A percentile compares a stretch with the other conserved stretches of the same genome.
phyloP scores from a whole-genome alignment of 2,888 invertebrate species.

The Drosophila hamatofila region DNA sequence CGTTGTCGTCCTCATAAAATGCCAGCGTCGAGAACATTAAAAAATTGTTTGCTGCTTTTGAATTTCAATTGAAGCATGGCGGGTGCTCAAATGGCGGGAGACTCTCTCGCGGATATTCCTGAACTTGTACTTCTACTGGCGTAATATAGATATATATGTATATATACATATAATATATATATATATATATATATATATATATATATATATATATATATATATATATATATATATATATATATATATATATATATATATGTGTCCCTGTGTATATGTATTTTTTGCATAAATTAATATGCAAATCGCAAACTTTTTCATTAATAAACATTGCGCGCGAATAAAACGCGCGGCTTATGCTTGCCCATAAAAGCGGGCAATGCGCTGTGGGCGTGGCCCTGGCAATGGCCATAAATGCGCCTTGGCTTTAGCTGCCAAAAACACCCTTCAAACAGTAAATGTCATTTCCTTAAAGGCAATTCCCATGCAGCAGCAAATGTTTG shows the following conservation, averaged over 20 bases:
- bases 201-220: conserved; percentile 40
- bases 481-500: conserved; percentile 50
- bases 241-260: conserved; percentile 33
- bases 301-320: conserved; percentile 83
- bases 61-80: conserved; percentile 70
- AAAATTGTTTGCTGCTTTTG: conserved; percentile 76
- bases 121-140: conserved; percentile 14
- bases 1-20: conserved; percentile 74
- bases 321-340: conserved; percentile 80
- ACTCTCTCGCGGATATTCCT: neutral
- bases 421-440: conserved; percentile 18
- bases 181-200: conserved; percentile 11
- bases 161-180: conserved; percentile 12
- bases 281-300: conserved; percentile 83
- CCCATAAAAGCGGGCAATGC: conserved; percentile 61
- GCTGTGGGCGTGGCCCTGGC: conserved; percentile 20
- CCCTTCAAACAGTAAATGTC: conserved; percentile 49
- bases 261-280: conserved; percentile 54
- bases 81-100: neutral
- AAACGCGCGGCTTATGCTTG: conserved; percentile 73
- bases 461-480: conserved; percentile 63
- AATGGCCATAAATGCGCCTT: conserved; percentile 54
- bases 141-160: conserved; percentile 19
- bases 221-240: conserved; percentile 9
- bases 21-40: conserved; percentile 69